Base-by-base conservation (phyloP, 2,888 invertebrate species). In the Morpho deidamia region DNA sequence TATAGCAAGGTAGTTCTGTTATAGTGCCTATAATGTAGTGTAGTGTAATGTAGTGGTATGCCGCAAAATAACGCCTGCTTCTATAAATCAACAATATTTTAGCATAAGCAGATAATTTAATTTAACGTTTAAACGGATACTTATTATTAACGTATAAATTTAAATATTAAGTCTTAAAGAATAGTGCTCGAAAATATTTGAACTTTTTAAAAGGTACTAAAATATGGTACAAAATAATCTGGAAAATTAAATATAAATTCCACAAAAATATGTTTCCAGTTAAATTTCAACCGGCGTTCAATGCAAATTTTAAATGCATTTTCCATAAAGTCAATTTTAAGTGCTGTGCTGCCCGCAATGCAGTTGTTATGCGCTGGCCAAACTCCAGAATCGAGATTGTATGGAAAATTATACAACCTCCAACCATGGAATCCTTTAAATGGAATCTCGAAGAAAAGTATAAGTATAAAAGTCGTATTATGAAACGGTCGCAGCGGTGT, bases 361-460 rank as follows among this genome's bases (percentile, higher is more conserved):
- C 81, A 81, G 75, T 72, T 74, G 75, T 71, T 57, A 58, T 58
- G 44, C 60, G 66, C 83, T 86, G 86, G 87, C 85, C 73, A 54
- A 56, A 63, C 70, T 88, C 87, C 87, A 87, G 81, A 68, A 78
- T 70, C 68, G 61, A 81, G 76, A 85, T 84, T 83, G 81, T 80
- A 74, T 76, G 72, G 71, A 74, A 79, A 83, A 81, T 83, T 81
- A 77, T 77, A 71, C 68, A 67, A 67, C 67, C 75, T 72, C 81
- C n/a, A n/a, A n/a, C 72, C 71, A 70, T 70, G 71, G 76, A 75
- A 74, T 68, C 70, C 70, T 66, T 56, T 60, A 60, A 65, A 63
- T 61, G 56, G 53, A 51, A 62, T 59, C 48, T 55, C 56, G 42
- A 53, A 44, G 52, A 51, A 55, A 59, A 47, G 56, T 53, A 54